These are phyloP conservation scores for Fundulus diaphanus DNA, from an alignment of 2,797 vertebrate genomes.

Conservation along the genomic window DNA sequence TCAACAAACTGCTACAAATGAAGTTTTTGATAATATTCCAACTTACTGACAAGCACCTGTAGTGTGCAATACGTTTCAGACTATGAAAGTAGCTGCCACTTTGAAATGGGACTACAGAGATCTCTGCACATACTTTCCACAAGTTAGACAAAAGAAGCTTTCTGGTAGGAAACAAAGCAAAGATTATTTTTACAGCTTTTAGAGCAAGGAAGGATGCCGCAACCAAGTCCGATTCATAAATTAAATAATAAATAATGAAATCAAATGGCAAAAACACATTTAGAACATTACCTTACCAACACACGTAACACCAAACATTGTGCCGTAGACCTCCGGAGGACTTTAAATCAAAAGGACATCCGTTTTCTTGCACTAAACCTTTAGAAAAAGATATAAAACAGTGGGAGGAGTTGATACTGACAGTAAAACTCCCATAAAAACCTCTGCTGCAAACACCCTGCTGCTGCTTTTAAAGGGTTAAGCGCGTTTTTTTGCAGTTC, in stretches of 20 bases:
- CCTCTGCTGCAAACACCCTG: conserved; percentile 50
- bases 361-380: conserved; percentile 31
- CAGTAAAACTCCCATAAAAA: conserved; percentile 43
- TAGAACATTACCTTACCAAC: conserved; percentile 7
- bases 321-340: conserved; percentile 4
- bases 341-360: background rate
- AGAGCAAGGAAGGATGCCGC: conserved; percentile 26
- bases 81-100: conserved; percentile 72
- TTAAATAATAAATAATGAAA: conserved; percentile 25
- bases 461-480: conserved; percentile 23
- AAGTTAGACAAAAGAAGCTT: conserved; percentile 15
- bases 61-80: background rate
- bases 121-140: conserved; percentile 13
- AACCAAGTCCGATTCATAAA: conserved; percentile 17
- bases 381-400: conserved; percentile 56
- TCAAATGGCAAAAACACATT: conserved; percentile 40
- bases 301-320: conserved; percentile 24
- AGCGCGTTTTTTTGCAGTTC: conserved; percentile 39
- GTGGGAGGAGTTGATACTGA: conserved; percentile 22
- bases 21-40: background rate
- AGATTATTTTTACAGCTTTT: conserved; percentile 17
- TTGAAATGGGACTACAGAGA: conserved; percentile 39
- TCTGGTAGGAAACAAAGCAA: background rate
- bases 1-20: background rate
- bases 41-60: background rate